Evolutionary conservation across 2,888 invertebrate species (phyloP).

Genomic region (Aporophyla lueneburgensis): DNA sequence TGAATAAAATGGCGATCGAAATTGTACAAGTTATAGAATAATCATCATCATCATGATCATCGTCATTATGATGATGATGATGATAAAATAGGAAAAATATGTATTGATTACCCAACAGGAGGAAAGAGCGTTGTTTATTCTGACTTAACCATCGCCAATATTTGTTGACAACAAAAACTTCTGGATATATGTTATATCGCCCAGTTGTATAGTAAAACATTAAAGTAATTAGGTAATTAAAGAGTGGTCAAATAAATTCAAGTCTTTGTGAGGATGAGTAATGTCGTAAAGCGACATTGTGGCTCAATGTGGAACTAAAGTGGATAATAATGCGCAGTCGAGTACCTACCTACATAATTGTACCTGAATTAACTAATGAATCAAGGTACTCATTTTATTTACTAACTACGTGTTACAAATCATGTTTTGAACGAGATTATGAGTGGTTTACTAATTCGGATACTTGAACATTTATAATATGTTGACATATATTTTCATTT

Average conservation of each 20-base stretch:
- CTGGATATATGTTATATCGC: not conserved
- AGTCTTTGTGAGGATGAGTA: constrained; percentile 46
- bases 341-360: constrained; percentile 33
- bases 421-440: constrained; percentile 13
- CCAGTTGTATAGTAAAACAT: not conserved
- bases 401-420: constrained; percentile 1
- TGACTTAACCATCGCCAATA: not conserved
- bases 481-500: not conserved
- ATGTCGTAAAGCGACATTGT: constrained; percentile 42
- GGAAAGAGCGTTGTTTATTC: constrained; percentile 28
- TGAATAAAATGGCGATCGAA: too few species aligned
- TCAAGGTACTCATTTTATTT: constrained; percentile 32
- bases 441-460: not conserved
- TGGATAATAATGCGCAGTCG: constrained; percentile 41
- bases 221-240: constrained; percentile 15
- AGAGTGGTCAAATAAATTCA: constrained; percentile 18
- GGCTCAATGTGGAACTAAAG: constrained; percentile 51
- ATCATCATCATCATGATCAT: too few species aligned
- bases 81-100: constrained; percentile 5
- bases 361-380: constrained; percentile 54
- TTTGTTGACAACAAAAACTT: not conserved
- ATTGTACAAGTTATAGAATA: constrained; percentile 6
- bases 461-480: not conserved
- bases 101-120: constrained; percentile 10
- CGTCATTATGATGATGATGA: too few species aligned